phyloP scores from a whole-genome alignment of 2,797 vertebrate genomes.

The Sebastes hubbsi region DNA sequence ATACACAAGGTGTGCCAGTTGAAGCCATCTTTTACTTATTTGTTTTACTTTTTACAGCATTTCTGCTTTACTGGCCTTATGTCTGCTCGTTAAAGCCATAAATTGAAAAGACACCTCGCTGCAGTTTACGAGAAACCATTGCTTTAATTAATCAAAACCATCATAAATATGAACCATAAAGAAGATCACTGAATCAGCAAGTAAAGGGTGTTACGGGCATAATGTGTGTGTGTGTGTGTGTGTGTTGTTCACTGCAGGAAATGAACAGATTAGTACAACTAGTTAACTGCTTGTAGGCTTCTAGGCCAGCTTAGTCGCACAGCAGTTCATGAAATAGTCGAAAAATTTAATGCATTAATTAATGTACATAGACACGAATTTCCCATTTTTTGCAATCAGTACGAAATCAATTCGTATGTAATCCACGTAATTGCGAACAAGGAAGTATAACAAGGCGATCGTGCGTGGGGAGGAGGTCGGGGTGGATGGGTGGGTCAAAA shows the following conservation, averaged over 20 bases:
- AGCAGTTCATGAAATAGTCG: too few species aligned
- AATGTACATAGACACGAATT: too few species aligned
- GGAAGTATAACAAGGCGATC: too few species aligned
- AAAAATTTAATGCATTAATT: too few species aligned
- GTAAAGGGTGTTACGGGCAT: neutral
- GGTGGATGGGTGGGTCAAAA: too few species aligned
- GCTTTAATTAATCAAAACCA: constrained; percentile 31
- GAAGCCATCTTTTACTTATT: neutral
- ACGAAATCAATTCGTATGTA: too few species aligned
- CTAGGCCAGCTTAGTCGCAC: neutral
- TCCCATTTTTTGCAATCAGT: too few species aligned
- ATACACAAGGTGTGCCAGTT: neutral
- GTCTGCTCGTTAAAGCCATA: constrained; percentile 17
- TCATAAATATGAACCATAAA: constrained; percentile 20
- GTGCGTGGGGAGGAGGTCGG: too few species aligned
- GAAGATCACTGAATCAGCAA: constrained; percentile 2
- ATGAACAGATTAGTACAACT: neutral
- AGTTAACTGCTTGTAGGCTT: neutral
- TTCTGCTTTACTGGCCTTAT: constrained; percentile 13
- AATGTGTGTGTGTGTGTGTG: neutral
- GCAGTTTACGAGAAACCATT: constrained; percentile 11
- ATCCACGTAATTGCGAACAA: too few species aligned
- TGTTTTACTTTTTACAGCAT: neutral
- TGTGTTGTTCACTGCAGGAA: neutral
- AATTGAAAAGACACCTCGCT: neutral